Percentiles rank a stretch among this genome's conserved stretches.
Conservation (phyloP, 2,797 vertebrate genomes). For the Enoplosus armatus region DNA sequence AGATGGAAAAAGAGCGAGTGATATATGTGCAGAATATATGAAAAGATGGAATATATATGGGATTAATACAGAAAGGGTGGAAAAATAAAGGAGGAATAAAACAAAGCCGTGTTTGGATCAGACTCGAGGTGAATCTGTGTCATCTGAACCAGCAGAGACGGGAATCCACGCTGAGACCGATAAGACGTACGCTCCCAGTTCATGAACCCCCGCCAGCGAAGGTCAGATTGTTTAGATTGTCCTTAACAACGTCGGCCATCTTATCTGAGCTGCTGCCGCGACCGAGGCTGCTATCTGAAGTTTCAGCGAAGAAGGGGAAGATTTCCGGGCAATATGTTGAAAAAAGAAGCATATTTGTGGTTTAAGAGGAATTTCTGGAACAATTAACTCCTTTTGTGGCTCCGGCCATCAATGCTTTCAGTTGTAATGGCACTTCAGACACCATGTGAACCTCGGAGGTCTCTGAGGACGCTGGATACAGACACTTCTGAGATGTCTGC, state of each 20-base stretch:
- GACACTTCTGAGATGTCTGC: no score
- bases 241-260: constrained; percentile 13
- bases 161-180: constrained; percentile 2
- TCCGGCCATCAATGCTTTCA: background rate
- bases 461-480: no score
- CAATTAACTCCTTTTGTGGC: background rate
- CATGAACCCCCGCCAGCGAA: constrained; percentile 13
- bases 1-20: constrained; percentile 13
- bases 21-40: constrained; percentile 53
- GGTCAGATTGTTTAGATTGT: constrained; percentile 31
- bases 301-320: background rate
- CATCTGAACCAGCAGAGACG: background rate
- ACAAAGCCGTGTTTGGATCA: background rate
- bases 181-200: constrained; percentile 17
- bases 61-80: constrained; percentile 18
- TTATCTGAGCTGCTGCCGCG: constrained; percentile 6
- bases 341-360: background rate
- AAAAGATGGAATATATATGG: constrained; percentile 32
- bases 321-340: background rate
- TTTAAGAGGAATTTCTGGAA: background rate
- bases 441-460: background rate
- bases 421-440: background rate
- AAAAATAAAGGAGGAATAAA: background rate
- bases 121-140: background rate
- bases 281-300: background rate